These are phyloP conservation scores for Nymphalis urticae DNA, from an alignment of 2,888 invertebrate species.

Conservation along the genomic window DNA sequence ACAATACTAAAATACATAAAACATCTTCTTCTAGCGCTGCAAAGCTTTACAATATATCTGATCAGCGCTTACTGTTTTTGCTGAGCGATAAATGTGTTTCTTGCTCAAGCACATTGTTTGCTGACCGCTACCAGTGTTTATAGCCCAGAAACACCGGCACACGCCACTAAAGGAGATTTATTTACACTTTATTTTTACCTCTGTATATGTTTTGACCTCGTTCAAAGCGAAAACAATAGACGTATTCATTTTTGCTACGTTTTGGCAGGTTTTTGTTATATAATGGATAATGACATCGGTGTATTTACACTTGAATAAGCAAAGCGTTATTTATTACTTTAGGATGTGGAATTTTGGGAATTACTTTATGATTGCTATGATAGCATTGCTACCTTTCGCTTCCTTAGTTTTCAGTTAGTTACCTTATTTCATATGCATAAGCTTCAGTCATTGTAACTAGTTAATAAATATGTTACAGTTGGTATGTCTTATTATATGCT, in stretches of 20 bases:
- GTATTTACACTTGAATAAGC: not conserved
- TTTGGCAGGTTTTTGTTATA: not conserved
- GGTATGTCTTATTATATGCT: too few relatives aligned
- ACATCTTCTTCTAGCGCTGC: constrained; percentile 3
- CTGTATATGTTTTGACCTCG: constrained; percentile 46
- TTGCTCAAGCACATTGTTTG: constrained; percentile 63
- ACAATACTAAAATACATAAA: constrained; percentile 1
- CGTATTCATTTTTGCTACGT: constrained; percentile 10
- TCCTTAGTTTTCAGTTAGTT: too few relatives aligned
- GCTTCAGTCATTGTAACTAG: too few relatives aligned
- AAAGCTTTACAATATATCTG: constrained; percentile 19
- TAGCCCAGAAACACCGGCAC: constrained; percentile 57
- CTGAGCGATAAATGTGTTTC: constrained; percentile 62
- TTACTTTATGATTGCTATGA: not conserved
- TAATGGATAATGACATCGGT: not conserved
- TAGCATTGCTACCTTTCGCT: too few relatives aligned
- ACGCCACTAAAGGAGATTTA: constrained; percentile 53
- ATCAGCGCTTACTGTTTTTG: constrained; percentile 55
- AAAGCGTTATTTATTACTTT: not conserved
- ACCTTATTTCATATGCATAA: too few relatives aligned
- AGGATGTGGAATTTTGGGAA: not conserved
- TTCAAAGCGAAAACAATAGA: constrained; percentile 10
- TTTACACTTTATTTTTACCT: constrained; percentile 56
- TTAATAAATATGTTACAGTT: too few relatives aligned
- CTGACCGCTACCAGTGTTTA: constrained; percentile 66